phyloP scores from a whole-genome alignment of 2,113 vertebrate species.

The Sinocyclocheilus maitianheensis region DNA sequence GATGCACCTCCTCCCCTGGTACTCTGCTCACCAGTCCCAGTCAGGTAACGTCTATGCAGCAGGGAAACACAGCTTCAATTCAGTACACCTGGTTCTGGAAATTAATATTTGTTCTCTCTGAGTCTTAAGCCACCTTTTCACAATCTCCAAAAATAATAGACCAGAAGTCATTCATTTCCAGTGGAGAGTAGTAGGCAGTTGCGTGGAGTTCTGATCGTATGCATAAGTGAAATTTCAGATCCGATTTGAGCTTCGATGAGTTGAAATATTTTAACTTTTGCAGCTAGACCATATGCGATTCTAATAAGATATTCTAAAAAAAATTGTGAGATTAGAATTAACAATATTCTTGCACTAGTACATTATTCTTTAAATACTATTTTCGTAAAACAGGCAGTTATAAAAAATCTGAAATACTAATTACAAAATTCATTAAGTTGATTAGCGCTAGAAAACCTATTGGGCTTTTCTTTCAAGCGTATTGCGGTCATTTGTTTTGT shows the following conservation, averaged over 20 bases:
- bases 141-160: background rate
- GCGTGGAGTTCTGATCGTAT: background rate
- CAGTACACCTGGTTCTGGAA: background rate
- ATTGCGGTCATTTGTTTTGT: too few relatives aligned
- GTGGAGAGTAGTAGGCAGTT: too few relatives aligned
- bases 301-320: background rate
- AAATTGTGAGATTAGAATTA: background rate
- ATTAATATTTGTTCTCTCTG: background rate
- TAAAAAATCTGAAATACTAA: too few relatives aligned
- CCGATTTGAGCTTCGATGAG: background rate
- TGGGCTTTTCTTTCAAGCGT: background rate
- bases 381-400: background rate
- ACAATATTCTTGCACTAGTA: background rate
- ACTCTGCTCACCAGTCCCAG: constrained; percentile 76
- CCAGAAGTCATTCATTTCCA: background rate
- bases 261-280: background rate
- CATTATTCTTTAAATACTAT: background rate
- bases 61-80: background rate
- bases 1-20: constrained; percentile 81
- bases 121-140: background rate
- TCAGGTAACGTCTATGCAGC: constrained; percentile 70
- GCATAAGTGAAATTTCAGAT: background rate
- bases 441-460: background rate
- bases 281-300: background rate
- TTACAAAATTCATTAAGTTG: background rate